Evolutionary conservation across 2,113 vertebrate genomes (phyloP), one percentile per base, ranked within the genome.

Genomic region (Pyxicephalus adspersus): DNA sequence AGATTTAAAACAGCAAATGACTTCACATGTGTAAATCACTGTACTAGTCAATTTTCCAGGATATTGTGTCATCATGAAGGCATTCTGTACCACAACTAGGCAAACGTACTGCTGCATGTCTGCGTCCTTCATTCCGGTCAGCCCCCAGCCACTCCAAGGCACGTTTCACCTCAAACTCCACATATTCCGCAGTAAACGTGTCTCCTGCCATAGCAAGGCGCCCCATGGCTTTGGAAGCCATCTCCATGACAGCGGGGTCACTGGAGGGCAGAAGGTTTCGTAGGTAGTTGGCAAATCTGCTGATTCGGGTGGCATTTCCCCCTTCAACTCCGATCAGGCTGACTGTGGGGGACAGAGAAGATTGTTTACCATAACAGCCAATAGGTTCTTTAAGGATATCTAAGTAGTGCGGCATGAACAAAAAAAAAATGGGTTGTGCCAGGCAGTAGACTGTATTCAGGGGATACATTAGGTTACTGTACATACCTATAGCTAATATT

Each of bases 91-190:
- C 3, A 22, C 20, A 7, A n/a, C 20, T 22, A 58, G 5, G 5
- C 4, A 26, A 57, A 22, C 96, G 94, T 88, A 99, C 98, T 64
- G 97, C 95, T 16, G 98, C 98, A 4, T 98, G 97, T 45, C 98
- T 95, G 57, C 97, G 92, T 63, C 98, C 97, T 88, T 99, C 97
- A 26, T 98, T 98, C 68, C 98, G 90, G 90, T 99, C 98, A 2
- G 97, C 96, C 80, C 97, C 97, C 84, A 99, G 91, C 97, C 98
- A 99, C 68, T 99, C 98, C 89, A 99, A 91, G 28, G 98, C 98
- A 85, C 97, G 92, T 85, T 99, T 99, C 89, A 99, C 97, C 83
- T 99, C 98, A 86, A 99, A 99, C 89, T 99, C 98, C 87, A 99
- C 98, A 18, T 99, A 99, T 74, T 99, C 98, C 0, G 98, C 97